Evolutionary conservation across 2,113 vertebrate genomes (phyloP).

Genomic region (Pluvianellus socialis): DNA sequence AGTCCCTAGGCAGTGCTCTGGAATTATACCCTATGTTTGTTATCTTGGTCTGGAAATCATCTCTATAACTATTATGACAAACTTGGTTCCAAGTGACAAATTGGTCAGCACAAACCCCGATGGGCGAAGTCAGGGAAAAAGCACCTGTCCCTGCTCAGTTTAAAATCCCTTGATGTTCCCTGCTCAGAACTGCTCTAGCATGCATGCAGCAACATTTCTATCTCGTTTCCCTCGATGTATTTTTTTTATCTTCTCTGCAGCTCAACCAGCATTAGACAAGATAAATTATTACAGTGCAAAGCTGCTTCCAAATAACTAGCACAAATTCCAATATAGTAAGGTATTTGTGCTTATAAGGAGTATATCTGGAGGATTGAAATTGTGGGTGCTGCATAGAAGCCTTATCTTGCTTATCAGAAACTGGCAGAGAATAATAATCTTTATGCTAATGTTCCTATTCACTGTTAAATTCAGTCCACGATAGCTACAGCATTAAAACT

Average conservation of each 20-base stretch:
- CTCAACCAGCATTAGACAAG: neutral
- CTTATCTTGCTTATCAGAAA: neutral
- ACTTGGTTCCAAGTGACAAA: neutral
- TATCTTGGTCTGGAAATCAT: constrained; percentile 21
- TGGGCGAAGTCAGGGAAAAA: neutral
- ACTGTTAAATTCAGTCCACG: neutral
- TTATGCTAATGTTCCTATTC: neutral
- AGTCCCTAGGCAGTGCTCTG: neutral
- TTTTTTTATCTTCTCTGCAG: neutral
- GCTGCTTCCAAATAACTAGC: neutral
- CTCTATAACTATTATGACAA: constrained; percentile 3
- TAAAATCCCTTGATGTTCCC: neutral
- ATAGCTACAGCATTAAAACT: neutral
- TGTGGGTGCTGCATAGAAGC: neutral
- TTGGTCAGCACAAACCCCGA: neutral
- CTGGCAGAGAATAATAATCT: neutral
- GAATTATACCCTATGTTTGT: constrained; percentile 19
- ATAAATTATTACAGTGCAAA: neutral
- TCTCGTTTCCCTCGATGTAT: neutral
- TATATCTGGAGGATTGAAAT: neutral
- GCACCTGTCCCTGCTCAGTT: neutral
- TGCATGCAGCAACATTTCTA: neutral
- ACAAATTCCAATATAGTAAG: neutral
- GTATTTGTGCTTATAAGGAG: neutral
- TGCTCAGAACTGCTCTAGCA: neutral